Conservation (phyloP, 2,888 invertebrate species). For the Parapristionchus giblindavisi region DNA sequence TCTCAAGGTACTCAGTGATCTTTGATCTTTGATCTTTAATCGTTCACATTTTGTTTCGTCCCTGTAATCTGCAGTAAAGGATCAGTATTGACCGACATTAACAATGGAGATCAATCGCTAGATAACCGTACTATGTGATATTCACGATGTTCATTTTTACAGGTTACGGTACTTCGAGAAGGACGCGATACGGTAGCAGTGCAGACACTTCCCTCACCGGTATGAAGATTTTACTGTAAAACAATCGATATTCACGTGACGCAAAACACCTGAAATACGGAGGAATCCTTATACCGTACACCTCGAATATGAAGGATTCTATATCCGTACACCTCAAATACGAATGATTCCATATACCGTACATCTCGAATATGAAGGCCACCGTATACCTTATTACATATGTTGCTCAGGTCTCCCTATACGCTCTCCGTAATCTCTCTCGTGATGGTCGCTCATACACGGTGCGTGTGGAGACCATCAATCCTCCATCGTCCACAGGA, state of each 20-base stretch:
- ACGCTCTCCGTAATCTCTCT: slow-evolving; percentile 12
- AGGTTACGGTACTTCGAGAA: slow-evolving; percentile 18
- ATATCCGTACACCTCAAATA: neutral
- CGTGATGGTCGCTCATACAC: slow-evolving; percentile 24
- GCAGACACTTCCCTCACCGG: slow-evolving; percentile 22
- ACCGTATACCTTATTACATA: neutral
- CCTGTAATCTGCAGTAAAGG: too few species aligned
- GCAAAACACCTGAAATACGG: too few species aligned
- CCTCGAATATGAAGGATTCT: neutral
- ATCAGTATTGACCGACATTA: too few species aligned
- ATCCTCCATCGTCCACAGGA: neutral
- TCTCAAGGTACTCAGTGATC: slow-evolving; percentile 18
- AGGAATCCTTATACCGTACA: neutral
- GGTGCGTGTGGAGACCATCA: slow-evolving; percentile 32
- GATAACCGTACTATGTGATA: neutral
- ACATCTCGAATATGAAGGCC: too few species aligned
- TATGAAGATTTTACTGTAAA: too few species aligned
- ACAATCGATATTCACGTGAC: too few species aligned
- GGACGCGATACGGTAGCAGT: neutral
- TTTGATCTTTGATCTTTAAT: too few species aligned
- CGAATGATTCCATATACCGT: neutral
- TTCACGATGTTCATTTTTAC: neutral
- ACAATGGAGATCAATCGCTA: too few species aligned
- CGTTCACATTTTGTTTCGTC: too few species aligned
- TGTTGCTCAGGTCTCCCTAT: slow-evolving; percentile 9